These are phyloP conservation scores for Nebria ingens DNA, from an alignment of 1,140 invertebrate species.

Conservation along the genomic window DNA sequence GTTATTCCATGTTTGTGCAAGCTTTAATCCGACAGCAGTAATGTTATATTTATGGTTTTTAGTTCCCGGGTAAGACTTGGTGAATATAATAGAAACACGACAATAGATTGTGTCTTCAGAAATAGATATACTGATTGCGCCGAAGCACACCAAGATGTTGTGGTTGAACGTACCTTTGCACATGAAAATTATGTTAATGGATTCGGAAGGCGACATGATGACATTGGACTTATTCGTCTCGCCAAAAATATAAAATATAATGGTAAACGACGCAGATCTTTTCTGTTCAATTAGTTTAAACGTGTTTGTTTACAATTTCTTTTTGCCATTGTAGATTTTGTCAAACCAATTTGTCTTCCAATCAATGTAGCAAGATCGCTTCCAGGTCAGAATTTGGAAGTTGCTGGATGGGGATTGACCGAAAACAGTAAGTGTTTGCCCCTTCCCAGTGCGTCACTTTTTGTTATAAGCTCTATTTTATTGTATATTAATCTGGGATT, in stretches of 20 bases:
- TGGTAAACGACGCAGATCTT: constrained; percentile 16
- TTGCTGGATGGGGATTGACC: constrained; percentile 11
- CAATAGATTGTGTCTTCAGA: constrained; percentile 28
- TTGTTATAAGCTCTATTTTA: no score
- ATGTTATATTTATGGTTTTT: constrained; percentile 13
- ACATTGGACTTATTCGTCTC: constrained; percentile 50
- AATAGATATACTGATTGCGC: no score
- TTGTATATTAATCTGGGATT: no score
- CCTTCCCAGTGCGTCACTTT: no score
- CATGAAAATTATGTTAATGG: constrained; percentile 42
- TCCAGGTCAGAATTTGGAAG: neutral
- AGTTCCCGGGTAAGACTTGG: constrained; percentile 36
- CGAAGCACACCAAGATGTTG: constrained; percentile 34
- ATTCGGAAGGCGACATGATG: constrained; percentile 38
- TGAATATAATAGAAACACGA: constrained; percentile 41
- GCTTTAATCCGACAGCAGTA: neutral
- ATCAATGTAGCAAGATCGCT: neutral
- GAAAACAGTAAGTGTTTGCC: neutral
- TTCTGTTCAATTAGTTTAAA: no score
- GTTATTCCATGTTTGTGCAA: no score
- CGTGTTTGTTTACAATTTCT: constrained; percentile 11
- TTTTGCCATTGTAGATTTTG: constrained; percentile 30
- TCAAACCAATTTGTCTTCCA: constrained; percentile 58
- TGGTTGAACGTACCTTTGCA: constrained; percentile 36
- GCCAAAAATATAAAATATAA: constrained; percentile 38